phyloP scores from a whole-genome alignment of 53 echinoderm and acorn worm genomes.

The Temnopleurus reevesii region DNA sequence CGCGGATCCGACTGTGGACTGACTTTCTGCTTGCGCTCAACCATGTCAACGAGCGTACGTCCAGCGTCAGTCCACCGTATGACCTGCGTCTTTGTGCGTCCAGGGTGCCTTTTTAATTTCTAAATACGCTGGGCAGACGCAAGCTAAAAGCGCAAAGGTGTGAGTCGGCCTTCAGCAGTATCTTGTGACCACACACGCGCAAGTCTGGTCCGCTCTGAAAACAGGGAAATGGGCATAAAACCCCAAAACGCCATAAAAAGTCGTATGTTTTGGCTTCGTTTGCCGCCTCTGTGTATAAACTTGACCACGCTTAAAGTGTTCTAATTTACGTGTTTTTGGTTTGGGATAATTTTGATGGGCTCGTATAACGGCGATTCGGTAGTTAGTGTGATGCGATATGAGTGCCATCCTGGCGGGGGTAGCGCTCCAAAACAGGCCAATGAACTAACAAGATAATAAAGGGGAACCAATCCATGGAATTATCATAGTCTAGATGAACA shows the following conservation, averaged over 20 bases:
- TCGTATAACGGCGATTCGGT: constrained; percentile 61
- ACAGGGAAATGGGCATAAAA: constrained; percentile 50
- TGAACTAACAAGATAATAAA: constrained; percentile 18
- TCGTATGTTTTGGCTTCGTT: constrained; percentile 30
- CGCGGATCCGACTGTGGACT: no score
- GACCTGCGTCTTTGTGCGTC: no score
- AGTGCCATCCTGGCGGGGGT: background rate
- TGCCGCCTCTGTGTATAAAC: constrained; percentile 53
- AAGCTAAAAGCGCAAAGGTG: no score
- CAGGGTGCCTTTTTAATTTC: no score
- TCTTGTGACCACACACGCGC: constrained; percentile 48
- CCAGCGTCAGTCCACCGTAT: no score
- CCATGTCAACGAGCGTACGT: no score
- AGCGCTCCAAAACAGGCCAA: background rate
- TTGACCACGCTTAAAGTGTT: constrained; percentile 60
- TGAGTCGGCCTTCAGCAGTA: background rate
- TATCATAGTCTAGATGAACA: no score
- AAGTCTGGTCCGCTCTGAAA: constrained; percentile 21
- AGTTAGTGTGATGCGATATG: constrained; percentile 40
- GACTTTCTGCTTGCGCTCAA: no score
- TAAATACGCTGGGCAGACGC: no score
- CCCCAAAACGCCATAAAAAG: constrained; percentile 36
- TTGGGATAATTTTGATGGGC: constrained; percentile 53
- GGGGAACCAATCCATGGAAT: no score
- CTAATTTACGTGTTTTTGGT: constrained; percentile 62